Evolutionary conservation across 2,113 vertebrate genomes (phyloP).

Genomic region (Nothoprocta pentlandii): DNA sequence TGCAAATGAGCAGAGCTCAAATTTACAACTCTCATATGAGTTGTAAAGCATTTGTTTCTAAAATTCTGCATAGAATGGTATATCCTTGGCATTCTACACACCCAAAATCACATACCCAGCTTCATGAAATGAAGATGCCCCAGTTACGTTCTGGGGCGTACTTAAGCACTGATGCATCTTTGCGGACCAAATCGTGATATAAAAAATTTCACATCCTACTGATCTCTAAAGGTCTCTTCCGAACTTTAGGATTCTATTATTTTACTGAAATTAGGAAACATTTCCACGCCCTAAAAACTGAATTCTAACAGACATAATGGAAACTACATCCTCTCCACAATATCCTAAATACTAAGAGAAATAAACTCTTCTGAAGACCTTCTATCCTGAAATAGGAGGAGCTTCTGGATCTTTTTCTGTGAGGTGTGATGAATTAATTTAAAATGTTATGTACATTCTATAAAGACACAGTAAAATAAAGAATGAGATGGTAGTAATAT

Average conservation of each 20-base stretch:
- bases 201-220: neutral
- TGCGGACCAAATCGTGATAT: neutral
- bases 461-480: neutral
- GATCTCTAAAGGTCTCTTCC: too few relatives aligned
- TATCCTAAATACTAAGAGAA: neutral
- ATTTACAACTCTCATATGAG: neutral
- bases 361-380: neutral
- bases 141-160: neutral
- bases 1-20: too few relatives aligned
- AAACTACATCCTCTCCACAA: neutral
- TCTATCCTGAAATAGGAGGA: neutral
- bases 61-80: neutral
- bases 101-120: neutral
- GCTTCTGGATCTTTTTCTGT: neutral
- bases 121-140: neutral
- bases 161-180: neutral
- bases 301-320: neutral
- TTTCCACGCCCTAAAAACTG: neutral
- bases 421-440: neutral
- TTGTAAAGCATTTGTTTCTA: neutral
- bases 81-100: neutral
- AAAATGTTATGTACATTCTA: fast-evolving
- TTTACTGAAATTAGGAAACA: too few relatives aligned
- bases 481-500: neutral
- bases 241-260: too few relatives aligned